Conservation (phyloP, 2,888 invertebrate species). For the Xestobium rufovillosum region DNA sequence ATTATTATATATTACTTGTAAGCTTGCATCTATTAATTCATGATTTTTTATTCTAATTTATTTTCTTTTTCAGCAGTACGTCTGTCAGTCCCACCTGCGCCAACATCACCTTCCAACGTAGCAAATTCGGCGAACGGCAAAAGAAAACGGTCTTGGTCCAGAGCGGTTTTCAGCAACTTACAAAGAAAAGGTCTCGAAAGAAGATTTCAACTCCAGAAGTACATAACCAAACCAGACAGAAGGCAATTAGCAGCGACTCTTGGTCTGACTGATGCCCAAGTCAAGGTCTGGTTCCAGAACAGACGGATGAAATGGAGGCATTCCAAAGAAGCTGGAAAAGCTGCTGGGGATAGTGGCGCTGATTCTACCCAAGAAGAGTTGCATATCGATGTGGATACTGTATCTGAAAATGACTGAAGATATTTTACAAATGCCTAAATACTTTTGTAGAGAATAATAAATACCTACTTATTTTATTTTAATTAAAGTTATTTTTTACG, state of each 20-base stretch:
- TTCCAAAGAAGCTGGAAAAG: slow-evolving; percentile 38
- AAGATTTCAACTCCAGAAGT: slow-evolving; percentile 88
- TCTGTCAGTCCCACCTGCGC: slow-evolving; percentile 28
- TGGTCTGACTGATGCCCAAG: slow-evolving; percentile 88
- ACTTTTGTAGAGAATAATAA: too few relatives aligned
- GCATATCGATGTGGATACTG: slow-evolving; percentile 41
- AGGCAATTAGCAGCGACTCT: slow-evolving; percentile 85
- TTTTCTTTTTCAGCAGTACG: slow-evolving; percentile 35
- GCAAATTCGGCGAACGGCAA: slow-evolving; percentile 43
- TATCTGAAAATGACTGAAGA: slow-evolving; percentile 32
- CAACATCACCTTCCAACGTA: slow-evolving; percentile 26
- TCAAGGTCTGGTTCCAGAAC: slow-evolving; percentile 93
- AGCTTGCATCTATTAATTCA: too few relatives aligned
- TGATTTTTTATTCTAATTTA: too few relatives aligned
- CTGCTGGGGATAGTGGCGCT: slow-evolving; percentile 27
- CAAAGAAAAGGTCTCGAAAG: slow-evolving; percentile 92
- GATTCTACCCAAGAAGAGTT: slow-evolving; percentile 41
- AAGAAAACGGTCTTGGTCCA: slow-evolving; percentile 87
- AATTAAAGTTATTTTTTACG: too few relatives aligned
- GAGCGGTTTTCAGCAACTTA: slow-evolving; percentile 90
- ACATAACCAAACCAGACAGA: slow-evolving; percentile 91
- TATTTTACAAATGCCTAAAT: too few relatives aligned
- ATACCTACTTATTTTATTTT: too few relatives aligned
- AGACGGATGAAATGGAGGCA: slow-evolving; percentile 44
- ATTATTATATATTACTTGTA: too few relatives aligned